Percentiles rank a stretch among this genome's conserved stretches.
These are phyloP conservation scores for Piscicola geometra DNA, from an alignment of 2,888 invertebrate genomes.

Conservation along the genomic window DNA sequence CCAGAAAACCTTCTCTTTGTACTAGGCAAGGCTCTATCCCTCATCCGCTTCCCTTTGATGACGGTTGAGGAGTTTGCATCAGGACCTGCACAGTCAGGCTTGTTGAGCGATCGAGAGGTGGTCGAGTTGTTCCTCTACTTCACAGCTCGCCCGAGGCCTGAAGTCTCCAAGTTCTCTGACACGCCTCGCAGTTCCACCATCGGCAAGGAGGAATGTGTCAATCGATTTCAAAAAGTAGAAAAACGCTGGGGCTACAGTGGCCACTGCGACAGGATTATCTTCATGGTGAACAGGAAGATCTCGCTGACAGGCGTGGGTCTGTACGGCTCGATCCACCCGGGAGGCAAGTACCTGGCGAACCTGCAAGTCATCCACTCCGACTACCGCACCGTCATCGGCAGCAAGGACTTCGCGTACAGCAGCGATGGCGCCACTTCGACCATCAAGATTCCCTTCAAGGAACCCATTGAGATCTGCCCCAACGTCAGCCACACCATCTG, in stretches of 20 bases:
- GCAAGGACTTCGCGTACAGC: conserved; percentile 71
- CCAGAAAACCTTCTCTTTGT: conserved; percentile 65
- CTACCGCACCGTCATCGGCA: conserved; percentile 69
- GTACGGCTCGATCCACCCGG: conserved; percentile 91
- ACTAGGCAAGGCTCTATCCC: conserved; percentile 68
- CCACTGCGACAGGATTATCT: conserved; percentile 88
- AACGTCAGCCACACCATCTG: conserved; percentile 76
- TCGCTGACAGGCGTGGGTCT: conserved; percentile 92
- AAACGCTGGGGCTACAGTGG: conserved; percentile 97
- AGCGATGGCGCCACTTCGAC: conserved; percentile 75
- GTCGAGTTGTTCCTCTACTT: conserved; percentile 91
- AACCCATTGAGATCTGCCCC: conserved; percentile 74
- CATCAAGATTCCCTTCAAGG: conserved; percentile 75
- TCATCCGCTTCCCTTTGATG: conserved; percentile 91
- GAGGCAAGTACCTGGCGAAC: conserved; percentile 87
- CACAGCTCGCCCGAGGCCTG: conserved; percentile 81
- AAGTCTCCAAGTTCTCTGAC: conserved; percentile 69
- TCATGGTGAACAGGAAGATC: conserved; percentile 88
- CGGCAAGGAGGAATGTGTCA: conserved; percentile 86
- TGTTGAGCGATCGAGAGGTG: conserved; percentile 84
- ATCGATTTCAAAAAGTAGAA: conserved; percentile 89
- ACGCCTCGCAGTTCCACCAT: conserved; percentile 78
- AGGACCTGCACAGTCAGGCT: conserved; percentile 85
- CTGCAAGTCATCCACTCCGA: conserved; percentile 72
- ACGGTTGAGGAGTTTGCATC: conserved; percentile 87